Percentiles rank a stretch among this genome's conserved stretches.
Conservation (phyloP, 2,888 invertebrate species). For the Dasysyrphus albostriatus region DNA sequence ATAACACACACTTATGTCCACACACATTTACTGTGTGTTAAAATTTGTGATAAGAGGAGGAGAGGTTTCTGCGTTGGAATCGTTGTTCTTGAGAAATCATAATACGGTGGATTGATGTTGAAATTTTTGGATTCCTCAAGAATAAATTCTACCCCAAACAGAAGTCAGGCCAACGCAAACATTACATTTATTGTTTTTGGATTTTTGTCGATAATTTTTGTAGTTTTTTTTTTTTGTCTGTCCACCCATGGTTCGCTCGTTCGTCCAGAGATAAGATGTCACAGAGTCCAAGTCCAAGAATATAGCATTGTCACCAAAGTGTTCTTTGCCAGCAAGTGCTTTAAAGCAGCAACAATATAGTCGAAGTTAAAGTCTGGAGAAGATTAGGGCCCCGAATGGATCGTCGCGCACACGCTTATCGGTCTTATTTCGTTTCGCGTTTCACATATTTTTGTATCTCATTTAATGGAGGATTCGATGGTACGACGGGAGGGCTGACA, state of each 20-base stretch:
- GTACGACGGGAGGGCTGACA: background rate
- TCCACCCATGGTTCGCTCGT: conserved; percentile 19
- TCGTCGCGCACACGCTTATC: conserved; percentile 55
- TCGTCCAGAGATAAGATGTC: conserved; percentile 62
- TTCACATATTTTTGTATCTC: conserved; percentile 23
- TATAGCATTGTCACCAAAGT: conserved; percentile 42
- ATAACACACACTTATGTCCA: conserved; percentile 25
- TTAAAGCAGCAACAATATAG: conserved; percentile 30
- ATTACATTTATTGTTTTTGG: conserved; percentile 18
- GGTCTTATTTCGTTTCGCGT: conserved; percentile 35
- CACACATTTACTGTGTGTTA: conserved; percentile 41
- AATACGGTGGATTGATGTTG: conserved; percentile 44
- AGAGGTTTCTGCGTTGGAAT: background rate
- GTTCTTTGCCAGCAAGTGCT: conserved; percentile 59
- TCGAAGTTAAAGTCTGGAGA: conserved; percentile 19
- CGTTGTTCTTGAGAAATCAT: conserved; percentile 50
- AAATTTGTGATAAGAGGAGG: conserved; percentile 52
- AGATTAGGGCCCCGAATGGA: conserved; percentile 28
- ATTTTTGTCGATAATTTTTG: background rate
- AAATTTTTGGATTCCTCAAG: conserved; percentile 28
- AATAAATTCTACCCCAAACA: conserved; percentile 18
- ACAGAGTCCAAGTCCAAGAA: conserved; percentile 50
- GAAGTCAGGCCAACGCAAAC: conserved; percentile 43
- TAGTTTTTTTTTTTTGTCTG: background rate
- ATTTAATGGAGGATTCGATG: conserved; percentile 12